Evolutionary conservation across 2,113 vertebrate genomes (phyloP).

Genomic region (Lanius ludovicianus): DNA sequence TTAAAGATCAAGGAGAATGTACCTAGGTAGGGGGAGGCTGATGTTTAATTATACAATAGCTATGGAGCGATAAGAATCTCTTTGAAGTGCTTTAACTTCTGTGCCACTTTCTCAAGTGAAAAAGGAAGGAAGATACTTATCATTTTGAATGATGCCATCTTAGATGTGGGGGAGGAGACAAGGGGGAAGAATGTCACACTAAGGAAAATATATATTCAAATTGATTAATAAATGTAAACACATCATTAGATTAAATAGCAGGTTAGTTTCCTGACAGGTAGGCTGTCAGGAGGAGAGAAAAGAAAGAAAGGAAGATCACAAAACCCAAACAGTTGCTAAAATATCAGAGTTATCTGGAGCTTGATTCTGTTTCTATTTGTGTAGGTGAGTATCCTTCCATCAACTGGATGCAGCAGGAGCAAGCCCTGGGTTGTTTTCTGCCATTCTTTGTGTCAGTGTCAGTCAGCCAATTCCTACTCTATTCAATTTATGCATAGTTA

Average conservation of each 20-base stretch:
- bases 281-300: neutral
- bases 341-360: neutral
- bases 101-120: constrained; percentile 24
- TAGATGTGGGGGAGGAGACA: constrained; percentile 30
- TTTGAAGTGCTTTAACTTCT: constrained; percentile 59
- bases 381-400: neutral
- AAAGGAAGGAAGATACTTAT: constrained; percentile 17
- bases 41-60: constrained; percentile 60
- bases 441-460: accelerated
- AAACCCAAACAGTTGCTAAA: neutral
- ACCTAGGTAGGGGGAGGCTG: neutral
- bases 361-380: neutral
- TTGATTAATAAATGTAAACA: constrained; percentile 54
- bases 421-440: neutral
- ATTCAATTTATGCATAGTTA: neutral
- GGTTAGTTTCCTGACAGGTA: constrained; percentile 18
- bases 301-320: neutral
- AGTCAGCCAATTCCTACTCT: neutral
- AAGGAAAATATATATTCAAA: constrained; percentile 42
- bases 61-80: constrained; percentile 19
- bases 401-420: neutral
- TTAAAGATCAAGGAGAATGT: constrained; percentile 47
- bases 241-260: constrained; percentile 54
- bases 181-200: neutral
- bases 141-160: constrained; percentile 18